Evolutionary conservation across 2,113 vertebrate genomes (phyloP).

Genomic region (Excalfactoria chinensis): DNA sequence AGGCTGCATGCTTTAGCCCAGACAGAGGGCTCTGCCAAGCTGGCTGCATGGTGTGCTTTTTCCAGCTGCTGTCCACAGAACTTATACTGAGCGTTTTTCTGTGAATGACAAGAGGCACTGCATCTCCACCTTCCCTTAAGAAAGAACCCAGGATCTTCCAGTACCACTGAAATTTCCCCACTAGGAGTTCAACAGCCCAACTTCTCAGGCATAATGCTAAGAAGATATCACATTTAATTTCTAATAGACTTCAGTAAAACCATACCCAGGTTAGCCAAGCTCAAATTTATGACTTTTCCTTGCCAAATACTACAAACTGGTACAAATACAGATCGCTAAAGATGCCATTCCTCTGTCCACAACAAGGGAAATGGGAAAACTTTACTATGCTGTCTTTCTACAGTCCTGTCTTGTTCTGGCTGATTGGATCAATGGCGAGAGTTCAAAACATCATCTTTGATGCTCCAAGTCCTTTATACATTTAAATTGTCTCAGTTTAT

Average conservation of each 20-base stretch:
- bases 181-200: background rate
- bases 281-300: background rate
- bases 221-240: background rate
- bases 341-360: background rate
- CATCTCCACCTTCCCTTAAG: background rate
- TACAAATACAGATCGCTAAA: background rate
- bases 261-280: background rate
- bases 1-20: background rate
- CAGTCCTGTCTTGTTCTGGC: background rate
- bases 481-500: background rate
- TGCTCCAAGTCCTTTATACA: background rate
- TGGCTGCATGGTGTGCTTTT: background rate
- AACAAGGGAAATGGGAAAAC: background rate
- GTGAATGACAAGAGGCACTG: background rate
- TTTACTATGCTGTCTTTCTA: background rate
- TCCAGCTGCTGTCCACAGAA: background rate
- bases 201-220: background rate
- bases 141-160: background rate
- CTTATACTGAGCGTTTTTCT: background rate
- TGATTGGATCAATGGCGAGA: background rate
- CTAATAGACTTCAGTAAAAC: background rate
- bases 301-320: background rate
- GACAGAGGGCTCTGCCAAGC: background rate
- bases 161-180: background rate
- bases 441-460: background rate